Percentiles rank a stretch among this genome's conserved stretches.
Conservation (phyloP, 2,113 vertebrate species). For the Gadus macrocephalus region DNA sequence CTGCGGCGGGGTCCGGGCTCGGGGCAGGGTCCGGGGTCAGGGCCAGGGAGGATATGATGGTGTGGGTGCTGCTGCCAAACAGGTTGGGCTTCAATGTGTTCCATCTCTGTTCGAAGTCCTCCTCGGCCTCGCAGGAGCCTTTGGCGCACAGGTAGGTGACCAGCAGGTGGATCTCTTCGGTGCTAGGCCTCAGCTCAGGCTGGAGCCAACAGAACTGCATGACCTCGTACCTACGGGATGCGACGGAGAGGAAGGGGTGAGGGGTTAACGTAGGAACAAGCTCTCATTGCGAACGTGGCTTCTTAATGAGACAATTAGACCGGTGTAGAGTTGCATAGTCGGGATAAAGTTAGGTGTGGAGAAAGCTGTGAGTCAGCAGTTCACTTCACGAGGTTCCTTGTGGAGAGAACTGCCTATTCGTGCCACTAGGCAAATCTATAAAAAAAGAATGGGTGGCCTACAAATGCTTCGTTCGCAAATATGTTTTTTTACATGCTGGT, state of each 20-base stretch:
- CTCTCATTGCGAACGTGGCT: background rate
- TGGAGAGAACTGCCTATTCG: background rate
- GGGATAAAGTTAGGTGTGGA: too few relatives aligned
- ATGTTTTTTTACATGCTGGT: background rate
- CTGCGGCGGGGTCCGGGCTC: conserved; percentile 11
- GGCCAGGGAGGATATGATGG: conserved; percentile 50
- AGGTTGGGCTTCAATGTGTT: conserved; percentile 86
- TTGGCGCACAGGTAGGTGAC: conserved; percentile 91
- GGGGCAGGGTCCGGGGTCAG: conserved; percentile 42
- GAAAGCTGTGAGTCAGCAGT: too few relatives aligned
- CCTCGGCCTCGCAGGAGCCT: conserved; percentile 83
- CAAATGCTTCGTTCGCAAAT: too few relatives aligned
- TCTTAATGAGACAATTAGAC: background rate
- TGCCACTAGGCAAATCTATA: too few relatives aligned
- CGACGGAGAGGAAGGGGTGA: background rate
- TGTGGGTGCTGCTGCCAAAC: conserved; percentile 57
- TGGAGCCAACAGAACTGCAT: conserved; percentile 99
- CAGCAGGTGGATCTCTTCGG: conserved; percentile 92
- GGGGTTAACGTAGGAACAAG: background rate
- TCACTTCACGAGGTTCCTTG: too few relatives aligned
- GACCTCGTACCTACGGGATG: conserved; percentile 87
- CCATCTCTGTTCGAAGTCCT: conserved; percentile 94
- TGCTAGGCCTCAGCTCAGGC: conserved; percentile 89
- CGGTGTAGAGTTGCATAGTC: background rate
- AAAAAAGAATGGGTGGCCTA: too few relatives aligned